These are phyloP conservation scores for Campoletis raptor DNA, from an alignment of 2,888 invertebrate genomes.

Conservation along the genomic window DNA sequence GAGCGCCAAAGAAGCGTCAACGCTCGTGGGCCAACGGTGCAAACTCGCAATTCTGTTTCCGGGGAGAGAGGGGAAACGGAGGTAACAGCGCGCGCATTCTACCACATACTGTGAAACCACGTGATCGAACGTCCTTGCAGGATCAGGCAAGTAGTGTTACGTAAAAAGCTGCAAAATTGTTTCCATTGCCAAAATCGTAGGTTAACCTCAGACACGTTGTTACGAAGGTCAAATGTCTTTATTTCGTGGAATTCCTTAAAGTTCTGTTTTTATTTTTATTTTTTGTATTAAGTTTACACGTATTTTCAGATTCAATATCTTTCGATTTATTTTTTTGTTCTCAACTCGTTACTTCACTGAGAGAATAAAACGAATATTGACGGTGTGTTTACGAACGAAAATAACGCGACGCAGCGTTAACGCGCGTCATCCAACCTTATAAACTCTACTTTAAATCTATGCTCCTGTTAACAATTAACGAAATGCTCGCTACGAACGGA, in stretches of 20 bases:
- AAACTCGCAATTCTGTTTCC: background rate
- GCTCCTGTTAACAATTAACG: slow-evolving; percentile 66
- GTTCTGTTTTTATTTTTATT: background rate
- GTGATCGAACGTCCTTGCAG: slow-evolving; percentile 83
- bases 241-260: background rate
- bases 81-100: slow-evolving; percentile 31
- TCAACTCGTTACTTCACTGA: background rate
- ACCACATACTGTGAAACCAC: slow-evolving; percentile 76
- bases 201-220: background rate
- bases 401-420: slow-evolving; percentile 5
- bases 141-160: slow-evolving; percentile 81
- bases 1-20: background rate
- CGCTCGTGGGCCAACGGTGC: slow-evolving; percentile 6
- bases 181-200: slow-evolving; percentile 68
- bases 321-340: background rate
- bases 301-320: background rate
- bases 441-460: slow-evolving; percentile 53
- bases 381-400: background rate
- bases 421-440: slow-evolving; percentile 1
- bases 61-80: background rate
- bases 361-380: background rate
- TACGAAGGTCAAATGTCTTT: background rate
- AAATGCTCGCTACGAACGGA: slow-evolving; percentile 52
- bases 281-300: background rate
- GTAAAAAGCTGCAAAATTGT: slow-evolving; percentile 73